Base-by-base conservation (phyloP, 1,140 invertebrate species). In the Drosophila santomea region DNA sequence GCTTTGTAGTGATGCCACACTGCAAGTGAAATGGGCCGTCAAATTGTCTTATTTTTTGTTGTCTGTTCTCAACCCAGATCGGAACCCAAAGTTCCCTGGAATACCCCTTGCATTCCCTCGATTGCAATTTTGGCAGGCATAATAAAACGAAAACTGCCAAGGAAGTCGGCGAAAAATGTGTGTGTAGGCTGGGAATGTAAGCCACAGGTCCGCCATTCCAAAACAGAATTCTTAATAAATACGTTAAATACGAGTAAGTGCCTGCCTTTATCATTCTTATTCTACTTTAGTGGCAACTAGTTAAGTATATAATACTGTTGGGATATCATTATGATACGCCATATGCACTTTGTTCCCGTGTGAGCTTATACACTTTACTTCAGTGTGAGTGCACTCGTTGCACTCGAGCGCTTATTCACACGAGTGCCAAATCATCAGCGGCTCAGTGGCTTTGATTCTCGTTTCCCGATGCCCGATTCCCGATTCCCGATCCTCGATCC, bases 1-100 rank as follows among this genome's bases (percentile, higher is more conserved):
- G 72, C 83, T 88, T 88, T 88, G 83, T 88, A 83, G 83, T 88
- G 83, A 89, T 89, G 84, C 71, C 83, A 89, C 84, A 72, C 47
- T 88, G 84, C 71, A 66, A 79, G 72, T 77, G 71, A 88, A 88
- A 88, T 89, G 79, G 71, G 45, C 75, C 84, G 68, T 60, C 52
- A 88, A 88, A 88, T 83, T 32, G 32, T 32, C 32, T 48, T 66
- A 44, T 48, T 50, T 57, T 38, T 38, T 67, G 25, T 51, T 32
- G n/a, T 38, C 15, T 28, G 4, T 15, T 17, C 28, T 4, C 57
- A 28, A 54, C 39, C n/a, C n/a, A 28, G 23, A 23, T 41, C 20
- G 28, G 32, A 38, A 36, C 51, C 36, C 14, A 23, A 39, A 41
- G 38, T 28, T 23, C 54, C 23, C 14, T 56, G 20, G 54, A 36